Evolutionary conservation across 2,888 invertebrate species (phyloP).

Genomic region (Tholera decimalis): DNA sequence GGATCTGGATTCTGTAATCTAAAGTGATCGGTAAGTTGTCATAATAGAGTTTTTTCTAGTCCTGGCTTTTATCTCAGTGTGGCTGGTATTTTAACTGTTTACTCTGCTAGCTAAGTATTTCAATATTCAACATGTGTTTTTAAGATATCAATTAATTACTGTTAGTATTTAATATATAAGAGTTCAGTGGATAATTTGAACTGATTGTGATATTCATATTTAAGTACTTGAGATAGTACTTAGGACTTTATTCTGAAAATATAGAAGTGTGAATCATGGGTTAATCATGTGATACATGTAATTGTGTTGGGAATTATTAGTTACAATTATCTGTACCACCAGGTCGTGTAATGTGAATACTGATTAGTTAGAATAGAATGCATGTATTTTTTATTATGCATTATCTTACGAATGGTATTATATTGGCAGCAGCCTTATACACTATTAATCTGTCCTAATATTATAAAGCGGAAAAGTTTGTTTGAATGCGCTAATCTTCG

Average conservation of each 20-base stretch:
- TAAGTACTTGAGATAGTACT: slow-evolving; percentile 11
- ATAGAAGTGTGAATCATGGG: slow-evolving; percentile 27
- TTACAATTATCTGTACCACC: slow-evolving; percentile 33
- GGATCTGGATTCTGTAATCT: neutral
- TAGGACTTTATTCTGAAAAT: slow-evolving; percentile 25
- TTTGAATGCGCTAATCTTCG: too few relatives aligned
- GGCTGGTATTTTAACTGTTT: slow-evolving; percentile 1
- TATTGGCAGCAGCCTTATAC: neutral
- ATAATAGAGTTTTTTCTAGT: neutral
- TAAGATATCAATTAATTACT: neutral
- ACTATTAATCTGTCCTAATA: too few relatives aligned
- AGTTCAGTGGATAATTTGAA: neutral
- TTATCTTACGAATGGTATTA: neutral
- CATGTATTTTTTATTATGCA: neutral
- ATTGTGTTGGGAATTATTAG: slow-evolving; percentile 32
- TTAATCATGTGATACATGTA: slow-evolving; percentile 7
- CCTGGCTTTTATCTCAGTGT: neutral
- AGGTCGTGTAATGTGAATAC: slow-evolving; percentile 34
- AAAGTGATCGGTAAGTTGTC: neutral
- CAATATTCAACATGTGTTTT: slow-evolving; percentile 5
- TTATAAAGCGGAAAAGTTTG: too few relatives aligned
- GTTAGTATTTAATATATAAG: neutral
- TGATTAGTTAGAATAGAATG: slow-evolving; percentile 23
- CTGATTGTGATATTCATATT: slow-evolving; percentile 12
- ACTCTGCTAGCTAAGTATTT: neutral